Evolutionary conservation across 2,113 vertebrate species (phyloP).

Genomic region (Asarcornis scutulata): DNA sequence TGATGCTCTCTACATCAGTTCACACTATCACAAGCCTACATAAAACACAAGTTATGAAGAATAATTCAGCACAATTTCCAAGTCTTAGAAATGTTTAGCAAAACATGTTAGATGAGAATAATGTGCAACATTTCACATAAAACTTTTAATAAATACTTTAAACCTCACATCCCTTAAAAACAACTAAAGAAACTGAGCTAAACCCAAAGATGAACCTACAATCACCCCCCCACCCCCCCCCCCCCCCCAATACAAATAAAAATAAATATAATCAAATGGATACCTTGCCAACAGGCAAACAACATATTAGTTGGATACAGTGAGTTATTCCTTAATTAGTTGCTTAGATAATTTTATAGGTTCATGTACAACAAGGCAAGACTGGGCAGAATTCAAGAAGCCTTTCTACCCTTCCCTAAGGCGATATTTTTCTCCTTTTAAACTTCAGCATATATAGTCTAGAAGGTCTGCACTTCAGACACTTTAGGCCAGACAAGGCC

Average conservation of each 20-base stretch:
- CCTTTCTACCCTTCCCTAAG: background rate
- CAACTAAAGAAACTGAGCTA: background rate
- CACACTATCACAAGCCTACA: background rate
- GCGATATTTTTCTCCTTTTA: constrained; percentile 7
- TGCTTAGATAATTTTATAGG: background rate
- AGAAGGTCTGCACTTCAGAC: background rate
- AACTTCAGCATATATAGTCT: background rate
- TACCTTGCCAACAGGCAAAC: background rate
- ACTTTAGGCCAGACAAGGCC: background rate
- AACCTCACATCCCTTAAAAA: background rate
- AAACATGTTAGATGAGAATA: background rate
- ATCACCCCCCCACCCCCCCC: background rate
- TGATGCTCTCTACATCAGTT: background rate
- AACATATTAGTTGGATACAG: background rate
- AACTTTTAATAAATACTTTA: background rate
- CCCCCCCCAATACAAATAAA: background rate
- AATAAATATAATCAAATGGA: background rate
- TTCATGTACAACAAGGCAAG: background rate
- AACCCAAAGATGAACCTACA: background rate
- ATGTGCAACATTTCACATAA: background rate
- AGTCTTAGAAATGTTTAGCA: background rate
- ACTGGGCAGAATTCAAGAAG: background rate
- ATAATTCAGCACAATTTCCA: background rate
- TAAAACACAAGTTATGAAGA: background rate
- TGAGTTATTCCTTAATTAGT: background rate